Base-by-base conservation (phyloP, 2,888 invertebrate genomes). In the Ormia ochracea region DNA sequence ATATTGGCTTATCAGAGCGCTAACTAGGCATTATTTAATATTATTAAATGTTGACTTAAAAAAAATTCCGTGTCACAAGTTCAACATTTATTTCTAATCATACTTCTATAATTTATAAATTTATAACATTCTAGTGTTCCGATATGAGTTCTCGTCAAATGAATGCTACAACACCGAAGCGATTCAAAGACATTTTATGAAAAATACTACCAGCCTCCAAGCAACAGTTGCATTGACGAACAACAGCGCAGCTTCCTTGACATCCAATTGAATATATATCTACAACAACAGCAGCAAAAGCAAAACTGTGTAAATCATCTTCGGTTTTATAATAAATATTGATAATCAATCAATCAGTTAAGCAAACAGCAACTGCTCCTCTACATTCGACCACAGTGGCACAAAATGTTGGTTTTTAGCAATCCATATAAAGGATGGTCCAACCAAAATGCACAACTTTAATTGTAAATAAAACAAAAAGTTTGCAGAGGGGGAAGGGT, bases 141-240 rank as follows among this genome's bases (percentile, higher is more conserved):
- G 87, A 88, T 73, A 89, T 89, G 89, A 89, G 87, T 84, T 86
- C 88, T 48, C 85, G 89, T 12, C 89, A 89, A 84, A 84, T 89
- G 84, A 89, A 84, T 82, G 88, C 88, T 23, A 85, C 87, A 21
- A 80, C 82, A 43, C 87, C 89, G 45, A 89, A 88, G 80, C 85
- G 87, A 23, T 82, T 82, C 41, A 85, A 83, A 72, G 87, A 85
- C 63, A 79, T 85, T 69, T 77, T 84, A 26, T 76, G 56, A 82
- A 85, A 72, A 78, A 54, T 69, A 75, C 23, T 69, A 59, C 19
- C 52, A 78, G 12, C 56, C 17, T 56, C 52, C 36, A 21, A 65
- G 36, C 31, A 3, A 48, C 21, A 31, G 38, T 36, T 54, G n/a
- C 1, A 43, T 50, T 72, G 14, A 45, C 17, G 7, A 56, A 4